Evolutionary conservation across 2,113 vertebrate genomes (phyloP).

Genomic region (Desmodus rotundus): DNA sequence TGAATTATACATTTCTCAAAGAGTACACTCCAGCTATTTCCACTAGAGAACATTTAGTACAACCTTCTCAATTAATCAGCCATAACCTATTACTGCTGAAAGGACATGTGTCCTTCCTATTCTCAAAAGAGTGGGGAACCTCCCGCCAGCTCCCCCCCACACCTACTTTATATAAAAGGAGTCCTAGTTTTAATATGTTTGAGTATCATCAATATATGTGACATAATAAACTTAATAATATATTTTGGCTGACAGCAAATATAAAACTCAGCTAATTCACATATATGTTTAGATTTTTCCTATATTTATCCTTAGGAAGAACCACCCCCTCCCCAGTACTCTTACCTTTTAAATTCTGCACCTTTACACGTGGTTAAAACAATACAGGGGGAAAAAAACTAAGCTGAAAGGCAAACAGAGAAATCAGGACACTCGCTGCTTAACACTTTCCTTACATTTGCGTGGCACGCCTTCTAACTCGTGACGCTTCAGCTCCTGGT

Average conservation of each 20-base stretch:
- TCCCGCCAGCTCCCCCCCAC: not conserved
- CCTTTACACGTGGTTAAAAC: not conserved
- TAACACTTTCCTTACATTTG: not conserved
- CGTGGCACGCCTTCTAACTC: not conserved
- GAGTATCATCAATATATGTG: not conserved
- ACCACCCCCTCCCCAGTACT: not conserved
- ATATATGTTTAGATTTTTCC: slow-evolving; percentile 32
- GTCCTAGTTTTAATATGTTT: not conserved
- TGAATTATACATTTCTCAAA: slow-evolving; percentile 22
- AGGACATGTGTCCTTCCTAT: slow-evolving; percentile 2
- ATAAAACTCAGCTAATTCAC: slow-evolving; percentile 8
- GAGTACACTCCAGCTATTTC: slow-evolving; percentile 26
- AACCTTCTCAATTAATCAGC: slow-evolving; percentile 54
- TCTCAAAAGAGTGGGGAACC: not conserved
- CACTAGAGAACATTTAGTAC: slow-evolving; percentile 45
- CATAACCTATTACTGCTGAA: not conserved
- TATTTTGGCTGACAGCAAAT: slow-evolving; percentile 22
- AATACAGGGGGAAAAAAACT: not conserved
- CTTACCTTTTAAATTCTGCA: slow-evolving; percentile 18
- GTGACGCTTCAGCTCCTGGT: not conserved
- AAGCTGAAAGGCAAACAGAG: slow-evolving; percentile 47
- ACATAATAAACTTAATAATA: slow-evolving; percentile 25
- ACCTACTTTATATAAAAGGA: not conserved
- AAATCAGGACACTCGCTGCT: not conserved
- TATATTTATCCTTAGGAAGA: not conserved